Conservation (phyloP, 2,113 vertebrate genomes). For the Mesembrinibis cayennensis region DNA sequence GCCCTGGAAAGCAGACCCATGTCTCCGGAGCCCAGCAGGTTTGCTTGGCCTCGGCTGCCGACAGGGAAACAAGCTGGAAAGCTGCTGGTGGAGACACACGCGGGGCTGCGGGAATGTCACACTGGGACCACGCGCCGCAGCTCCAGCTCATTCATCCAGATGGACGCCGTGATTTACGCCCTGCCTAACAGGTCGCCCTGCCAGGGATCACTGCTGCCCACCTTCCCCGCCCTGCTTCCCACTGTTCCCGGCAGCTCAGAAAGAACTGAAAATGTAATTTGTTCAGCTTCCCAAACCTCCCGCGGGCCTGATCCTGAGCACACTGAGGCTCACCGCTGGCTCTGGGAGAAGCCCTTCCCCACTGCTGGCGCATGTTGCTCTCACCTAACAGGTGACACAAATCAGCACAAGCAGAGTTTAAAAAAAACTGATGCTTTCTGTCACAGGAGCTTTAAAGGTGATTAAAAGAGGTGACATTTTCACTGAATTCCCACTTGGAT, state of each 20-base stretch:
- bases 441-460: background rate
- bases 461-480: background rate
- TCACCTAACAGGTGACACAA: background rate
- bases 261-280: background rate
- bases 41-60: background rate
- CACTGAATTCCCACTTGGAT: background rate
- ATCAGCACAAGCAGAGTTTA: background rate
- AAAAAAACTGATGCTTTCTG: background rate
- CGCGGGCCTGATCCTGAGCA: background rate
- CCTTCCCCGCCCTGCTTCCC: background rate
- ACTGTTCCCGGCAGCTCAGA: background rate
- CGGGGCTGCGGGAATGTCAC: background rate
- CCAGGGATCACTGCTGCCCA: background rate
- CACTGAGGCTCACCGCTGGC: background rate
- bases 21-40: background rate
- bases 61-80: background rate
- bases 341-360: background rate
- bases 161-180: background rate
- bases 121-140: background rate
- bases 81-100: rapidly evolving
- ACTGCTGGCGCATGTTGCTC: background rate
- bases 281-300: background rate
- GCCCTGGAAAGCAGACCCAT: background rate
- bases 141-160: background rate
- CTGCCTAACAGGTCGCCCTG: background rate